Percentiles rank a stretch among this genome's conserved stretches.
Evolutionary conservation across 2,113 vertebrate genomes (phyloP).

Genomic region (Numida meleagris): DNA sequence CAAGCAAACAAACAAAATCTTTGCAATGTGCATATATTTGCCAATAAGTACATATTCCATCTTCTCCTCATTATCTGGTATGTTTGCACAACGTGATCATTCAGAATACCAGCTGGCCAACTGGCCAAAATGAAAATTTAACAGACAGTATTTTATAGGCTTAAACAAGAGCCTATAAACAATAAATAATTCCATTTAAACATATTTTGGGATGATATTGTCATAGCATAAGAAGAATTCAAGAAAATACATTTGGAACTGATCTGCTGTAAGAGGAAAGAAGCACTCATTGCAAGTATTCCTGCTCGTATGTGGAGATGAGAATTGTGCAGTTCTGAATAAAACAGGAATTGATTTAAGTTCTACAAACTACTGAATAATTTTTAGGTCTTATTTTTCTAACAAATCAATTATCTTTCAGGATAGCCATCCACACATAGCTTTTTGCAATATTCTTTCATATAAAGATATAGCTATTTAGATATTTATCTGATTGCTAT

Average conservation of each 20-base stretch:
- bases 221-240: neutral
- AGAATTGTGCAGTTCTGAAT: neutral
- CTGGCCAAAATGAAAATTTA: slow-evolving; percentile 19
- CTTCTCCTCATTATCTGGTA: neutral
- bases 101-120: neutral
- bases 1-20: neutral
- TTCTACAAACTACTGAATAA: neutral
- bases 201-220: slow-evolving; percentile 16
- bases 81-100: neutral
- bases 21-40: neutral
- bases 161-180: slow-evolving; percentile 27
- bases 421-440: neutral
- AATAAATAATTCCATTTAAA: slow-evolving; percentile 30
- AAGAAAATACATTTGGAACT: slow-evolving; percentile 23
- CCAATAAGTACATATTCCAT: neutral
- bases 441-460: neutral
- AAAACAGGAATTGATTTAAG: neutral
- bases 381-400: neutral
- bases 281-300: neutral
- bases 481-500: no score
- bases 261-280: neutral
- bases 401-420: neutral
- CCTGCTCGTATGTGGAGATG: neutral
- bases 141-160: neutral
- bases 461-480: no score